Percentiles rank a stretch among this genome's conserved stretches.
phyloP scores from a whole-genome alignment of 2,797 vertebrate genomes.

The Meriones psammophilus region DNA sequence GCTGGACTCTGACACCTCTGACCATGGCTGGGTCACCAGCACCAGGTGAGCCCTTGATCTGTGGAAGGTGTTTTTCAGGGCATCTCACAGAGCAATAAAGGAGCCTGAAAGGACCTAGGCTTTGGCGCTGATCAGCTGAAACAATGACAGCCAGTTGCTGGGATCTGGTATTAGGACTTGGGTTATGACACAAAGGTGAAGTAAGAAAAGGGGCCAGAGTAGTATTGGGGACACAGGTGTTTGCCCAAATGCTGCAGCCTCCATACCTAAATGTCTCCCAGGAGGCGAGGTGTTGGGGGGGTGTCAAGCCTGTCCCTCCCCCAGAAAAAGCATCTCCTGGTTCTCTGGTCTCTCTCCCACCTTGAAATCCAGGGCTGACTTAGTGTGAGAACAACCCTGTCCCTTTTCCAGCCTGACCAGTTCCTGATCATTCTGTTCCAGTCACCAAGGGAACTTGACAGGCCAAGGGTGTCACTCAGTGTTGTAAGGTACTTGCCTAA shows the following conservation, averaged over 20 bases:
- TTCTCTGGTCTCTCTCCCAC: background rate
- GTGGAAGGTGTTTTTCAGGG: background rate
- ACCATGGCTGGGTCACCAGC: background rate
- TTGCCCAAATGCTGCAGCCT: background rate
- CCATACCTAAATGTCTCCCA: background rate
- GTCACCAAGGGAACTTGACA: background rate
- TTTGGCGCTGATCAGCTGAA: background rate
- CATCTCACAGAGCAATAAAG: background rate
- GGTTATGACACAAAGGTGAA: background rate
- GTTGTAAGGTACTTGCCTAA: background rate
- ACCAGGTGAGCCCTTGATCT: background rate
- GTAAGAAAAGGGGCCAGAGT: accelerated
- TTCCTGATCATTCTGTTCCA: background rate
- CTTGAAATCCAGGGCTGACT: background rate
- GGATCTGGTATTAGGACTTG: background rate
- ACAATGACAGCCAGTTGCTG: background rate
- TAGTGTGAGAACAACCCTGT: background rate
- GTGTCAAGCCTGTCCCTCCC: background rate
- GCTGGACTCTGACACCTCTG: background rate
- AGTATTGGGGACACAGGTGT: background rate
- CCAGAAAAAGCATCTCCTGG: background rate
- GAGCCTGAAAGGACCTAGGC: background rate
- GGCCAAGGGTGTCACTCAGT: background rate
- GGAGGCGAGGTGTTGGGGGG: background rate
- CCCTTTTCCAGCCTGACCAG: background rate